A percentile compares a stretch with the other conserved stretches of the same genome.
These are phyloP conservation scores for Mormyrops attenuatus DNA, from an alignment of 2,797 vertebrate genomes.

Conservation along the genomic window DNA sequence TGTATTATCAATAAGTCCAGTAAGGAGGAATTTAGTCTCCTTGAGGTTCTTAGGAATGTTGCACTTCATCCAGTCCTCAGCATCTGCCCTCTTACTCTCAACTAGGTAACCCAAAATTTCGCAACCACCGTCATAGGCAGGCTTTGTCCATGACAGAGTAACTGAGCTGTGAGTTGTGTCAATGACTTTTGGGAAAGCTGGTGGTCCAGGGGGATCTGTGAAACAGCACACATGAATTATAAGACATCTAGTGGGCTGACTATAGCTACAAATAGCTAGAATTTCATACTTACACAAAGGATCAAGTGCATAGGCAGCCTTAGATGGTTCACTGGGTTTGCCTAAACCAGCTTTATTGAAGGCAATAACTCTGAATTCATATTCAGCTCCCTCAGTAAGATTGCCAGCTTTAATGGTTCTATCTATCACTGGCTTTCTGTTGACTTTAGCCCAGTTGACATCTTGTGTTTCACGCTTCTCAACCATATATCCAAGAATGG, in stretches of 20 bases:
- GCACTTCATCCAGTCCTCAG: slow-evolving; percentile 85
- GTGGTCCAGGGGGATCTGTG: slow-evolving; percentile 93
- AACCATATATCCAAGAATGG: slow-evolving; percentile 88
- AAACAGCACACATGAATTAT: slow-evolving; percentile 9
- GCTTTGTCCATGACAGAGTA: slow-evolving; percentile 92
- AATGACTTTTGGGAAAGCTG: slow-evolving; percentile 90
- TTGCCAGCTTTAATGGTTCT: slow-evolving; percentile 87
- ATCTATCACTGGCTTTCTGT: slow-evolving; percentile 86
- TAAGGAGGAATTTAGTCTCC: slow-evolving; percentile 78
- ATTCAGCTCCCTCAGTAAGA: slow-evolving; percentile 89
- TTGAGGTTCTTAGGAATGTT: slow-evolving; percentile 91
- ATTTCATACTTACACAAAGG: slow-evolving; percentile 80
- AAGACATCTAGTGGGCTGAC: not conserved
- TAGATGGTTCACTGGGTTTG: slow-evolving; percentile 89
- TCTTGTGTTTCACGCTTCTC: slow-evolving; percentile 92
- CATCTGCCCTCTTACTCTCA: slow-evolving; percentile 79
- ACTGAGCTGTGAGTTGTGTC: slow-evolving; percentile 86
- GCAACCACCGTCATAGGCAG: slow-evolving; percentile 93
- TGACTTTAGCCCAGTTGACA: slow-evolving; percentile 90
- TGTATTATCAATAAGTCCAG: slow-evolving; percentile 74
- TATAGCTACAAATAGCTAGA: not conserved
- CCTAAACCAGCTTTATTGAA: slow-evolving; percentile 93
- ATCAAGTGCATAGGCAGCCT: slow-evolving; percentile 78
- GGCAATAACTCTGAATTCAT: slow-evolving; percentile 92
- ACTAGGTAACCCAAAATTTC: slow-evolving; percentile 95